phyloP scores from a whole-genome alignment of 2,113 vertebrate species.

The Psephotus haematonotus region DNA sequence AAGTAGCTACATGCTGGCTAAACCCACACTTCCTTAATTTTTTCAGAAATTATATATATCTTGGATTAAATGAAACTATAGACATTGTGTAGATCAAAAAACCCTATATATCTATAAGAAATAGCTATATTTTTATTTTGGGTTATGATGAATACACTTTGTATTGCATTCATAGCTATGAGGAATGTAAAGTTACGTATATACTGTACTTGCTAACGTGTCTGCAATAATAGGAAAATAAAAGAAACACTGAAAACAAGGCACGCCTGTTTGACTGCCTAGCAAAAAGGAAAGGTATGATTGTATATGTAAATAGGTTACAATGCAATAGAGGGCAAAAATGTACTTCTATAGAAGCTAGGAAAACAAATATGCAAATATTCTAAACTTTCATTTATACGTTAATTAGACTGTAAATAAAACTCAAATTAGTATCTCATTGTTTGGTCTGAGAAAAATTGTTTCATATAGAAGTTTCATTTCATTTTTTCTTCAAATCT shows the following conservation, averaged over 20 bases:
- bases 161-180: not conserved
- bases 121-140: not conserved
- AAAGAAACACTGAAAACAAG: not conserved
- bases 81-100: not conserved
- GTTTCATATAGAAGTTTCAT: not conserved
- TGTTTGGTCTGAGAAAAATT: not conserved
- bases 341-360: not conserved
- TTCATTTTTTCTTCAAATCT: not conserved
- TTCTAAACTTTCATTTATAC: not conserved
- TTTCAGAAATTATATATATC: not conserved
- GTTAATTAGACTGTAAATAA: not conserved
- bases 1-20: not conserved
- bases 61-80: not conserved
- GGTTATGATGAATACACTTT: not conserved
- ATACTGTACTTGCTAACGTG: not conserved
- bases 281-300: not conserved
- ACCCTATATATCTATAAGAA: not conserved
- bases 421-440: not conserved
- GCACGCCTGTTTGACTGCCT: not conserved
- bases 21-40: not conserved
- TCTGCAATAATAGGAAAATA: not conserved
- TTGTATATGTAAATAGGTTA: not conserved
- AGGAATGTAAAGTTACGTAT: not conserved
- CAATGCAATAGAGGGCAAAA: not conserved
- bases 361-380: not conserved